Evolutionary conservation across 1,140 invertebrate genomes (phyloP).

Genomic region (Leptoteleia sp.): DNA sequence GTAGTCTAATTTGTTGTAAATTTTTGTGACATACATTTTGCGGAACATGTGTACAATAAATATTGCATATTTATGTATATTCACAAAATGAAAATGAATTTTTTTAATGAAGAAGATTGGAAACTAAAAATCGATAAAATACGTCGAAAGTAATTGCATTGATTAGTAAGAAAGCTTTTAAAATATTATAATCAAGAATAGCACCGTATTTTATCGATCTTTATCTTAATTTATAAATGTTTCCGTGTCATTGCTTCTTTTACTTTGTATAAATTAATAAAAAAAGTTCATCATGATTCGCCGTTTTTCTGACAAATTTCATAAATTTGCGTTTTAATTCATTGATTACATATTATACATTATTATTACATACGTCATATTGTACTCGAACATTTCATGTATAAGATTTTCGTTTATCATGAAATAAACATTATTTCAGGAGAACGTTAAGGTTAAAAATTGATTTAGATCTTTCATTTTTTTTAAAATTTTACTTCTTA

Average conservation of each 20-base stretch:
- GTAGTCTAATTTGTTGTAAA: too few species aligned
- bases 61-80: too few species aligned
- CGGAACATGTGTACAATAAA: too few species aligned
- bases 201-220: background rate
- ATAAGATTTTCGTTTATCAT: constrained; percentile 25
- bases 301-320: constrained; percentile 30
- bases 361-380: constrained; percentile 57
- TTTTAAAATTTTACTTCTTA: background rate
- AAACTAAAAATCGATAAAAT: constrained; percentile 4
- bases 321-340: constrained; percentile 51
- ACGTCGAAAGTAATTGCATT: background rate
- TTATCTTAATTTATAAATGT: background rate
- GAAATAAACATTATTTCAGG: background rate
- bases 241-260: too few species aligned
- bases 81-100: constrained; percentile 1
- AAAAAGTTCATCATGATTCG: constrained; percentile 21
- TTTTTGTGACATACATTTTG: too few species aligned
- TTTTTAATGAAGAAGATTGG: background rate
- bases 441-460: too few species aligned
- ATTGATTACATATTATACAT: constrained; percentile 61
- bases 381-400: constrained; percentile 57
- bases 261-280: constrained; percentile 7
- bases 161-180: constrained; percentile 1
- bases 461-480: background rate
- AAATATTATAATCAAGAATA: background rate